A percentile compares a stretch with the other conserved stretches of the same genome.
These are phyloP conservation scores for Acanthopagrus latus DNA, from an alignment of 2,797 vertebrate genomes.

Conservation along the genomic window DNA sequence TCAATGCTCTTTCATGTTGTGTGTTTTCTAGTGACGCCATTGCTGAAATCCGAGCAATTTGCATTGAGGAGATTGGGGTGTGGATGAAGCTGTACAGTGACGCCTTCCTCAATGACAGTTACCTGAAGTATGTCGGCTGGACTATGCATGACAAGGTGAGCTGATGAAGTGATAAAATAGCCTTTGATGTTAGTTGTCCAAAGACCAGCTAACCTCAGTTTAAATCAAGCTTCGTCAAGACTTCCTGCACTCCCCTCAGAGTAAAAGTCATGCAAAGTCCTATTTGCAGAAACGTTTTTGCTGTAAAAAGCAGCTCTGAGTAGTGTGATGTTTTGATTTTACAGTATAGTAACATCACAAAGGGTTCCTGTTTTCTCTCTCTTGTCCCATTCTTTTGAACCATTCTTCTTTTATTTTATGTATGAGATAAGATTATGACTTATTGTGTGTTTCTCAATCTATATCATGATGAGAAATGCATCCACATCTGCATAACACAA, in stretches of 20 bases:
- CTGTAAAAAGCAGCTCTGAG: background rate
- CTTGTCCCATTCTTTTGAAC: background rate
- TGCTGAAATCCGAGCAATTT: constrained; percentile 95
- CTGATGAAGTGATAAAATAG: background rate
- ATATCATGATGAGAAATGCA: background rate
- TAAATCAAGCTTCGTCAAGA: background rate
- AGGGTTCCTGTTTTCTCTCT: background rate
- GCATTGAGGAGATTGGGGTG: constrained; percentile 96
- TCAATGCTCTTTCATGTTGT: background rate
- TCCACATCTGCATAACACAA: background rate
- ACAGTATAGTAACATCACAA: background rate
- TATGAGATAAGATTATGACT: background rate
- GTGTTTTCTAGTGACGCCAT: constrained; percentile 90
- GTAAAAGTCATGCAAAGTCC: background rate
- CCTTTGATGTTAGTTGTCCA: background rate
- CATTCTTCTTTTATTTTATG: background rate
- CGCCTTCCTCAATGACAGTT: constrained; percentile 96
- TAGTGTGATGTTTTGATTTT: background rate
- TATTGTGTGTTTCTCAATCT: background rate
- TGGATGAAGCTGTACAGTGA: constrained; percentile 99
- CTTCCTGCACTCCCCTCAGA: background rate
- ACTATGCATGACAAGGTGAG: constrained; percentile 97
- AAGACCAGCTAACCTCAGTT: background rate
- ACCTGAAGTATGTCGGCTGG: constrained; percentile 97
- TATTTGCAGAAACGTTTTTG: background rate